Conservation (phyloP, 2,888 invertebrate species). For the Xylota segnis region DNA sequence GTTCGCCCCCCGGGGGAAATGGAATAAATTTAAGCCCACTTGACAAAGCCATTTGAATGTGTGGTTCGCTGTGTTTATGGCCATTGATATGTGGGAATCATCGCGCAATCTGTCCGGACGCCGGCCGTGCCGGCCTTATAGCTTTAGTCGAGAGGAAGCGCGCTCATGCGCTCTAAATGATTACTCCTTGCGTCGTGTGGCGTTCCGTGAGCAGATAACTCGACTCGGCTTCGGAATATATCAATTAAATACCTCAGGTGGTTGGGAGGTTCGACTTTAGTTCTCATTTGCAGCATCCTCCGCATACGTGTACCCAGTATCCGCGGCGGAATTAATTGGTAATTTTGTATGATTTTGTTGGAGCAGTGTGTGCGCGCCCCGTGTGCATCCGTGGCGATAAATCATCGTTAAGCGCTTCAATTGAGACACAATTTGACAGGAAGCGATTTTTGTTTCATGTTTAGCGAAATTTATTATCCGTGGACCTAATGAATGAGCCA, state of each 20-base stretch:
- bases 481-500: slow-evolving; percentile 61
- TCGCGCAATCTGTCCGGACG: slow-evolving; percentile 62
- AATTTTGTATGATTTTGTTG: slow-evolving; percentile 71
- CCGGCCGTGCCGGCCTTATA: neutral
- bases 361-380: slow-evolving; percentile 18
- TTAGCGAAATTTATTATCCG: slow-evolving; percentile 74
- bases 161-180: slow-evolving; percentile 48
- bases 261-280: slow-evolving; percentile 38
- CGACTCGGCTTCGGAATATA: slow-evolving; percentile 59
- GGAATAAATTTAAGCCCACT: slow-evolving; percentile 73
- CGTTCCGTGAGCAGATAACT: slow-evolving; percentile 39
- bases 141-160: slow-evolving; percentile 19
- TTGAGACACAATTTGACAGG: slow-evolving; percentile 76
- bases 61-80: slow-evolving; percentile 24
- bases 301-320: slow-evolving; percentile 20
- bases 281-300: slow-evolving; percentile 68
- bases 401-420: slow-evolving; percentile 74
- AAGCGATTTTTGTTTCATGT: slow-evolving; percentile 74
- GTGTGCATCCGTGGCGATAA: slow-evolving; percentile 54
- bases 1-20: slow-evolving; percentile 51
- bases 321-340: slow-evolving; percentile 68
- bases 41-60: slow-evolving; percentile 71
- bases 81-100: slow-evolving; percentile 71
- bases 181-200: slow-evolving; percentile 55
- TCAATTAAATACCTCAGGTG: slow-evolving; percentile 73